These are phyloP conservation scores for Ctenomys sociabilis DNA, from an alignment of 2,113 vertebrate genomes.

Conservation along the genomic window DNA sequence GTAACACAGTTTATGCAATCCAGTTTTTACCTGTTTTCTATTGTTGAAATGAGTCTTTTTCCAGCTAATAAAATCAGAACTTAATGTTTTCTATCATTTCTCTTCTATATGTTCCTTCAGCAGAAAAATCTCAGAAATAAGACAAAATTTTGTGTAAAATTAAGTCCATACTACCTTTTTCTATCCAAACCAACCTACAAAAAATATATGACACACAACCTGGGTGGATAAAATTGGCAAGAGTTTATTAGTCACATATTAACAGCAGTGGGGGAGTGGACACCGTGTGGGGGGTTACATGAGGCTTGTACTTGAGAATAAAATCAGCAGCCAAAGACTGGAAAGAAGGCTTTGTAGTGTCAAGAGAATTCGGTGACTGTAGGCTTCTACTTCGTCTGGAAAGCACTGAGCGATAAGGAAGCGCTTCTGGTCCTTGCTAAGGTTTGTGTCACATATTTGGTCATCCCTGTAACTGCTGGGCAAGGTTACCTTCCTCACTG, in stretches of 20 bases:
- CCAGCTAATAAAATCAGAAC: neutral
- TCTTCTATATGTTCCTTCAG: neutral
- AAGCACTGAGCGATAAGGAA: neutral
- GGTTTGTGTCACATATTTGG: too few relatives aligned
- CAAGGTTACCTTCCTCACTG: too few relatives aligned
- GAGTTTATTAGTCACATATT: neutral
- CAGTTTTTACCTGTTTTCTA: conserved; percentile 24
- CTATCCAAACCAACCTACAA: neutral
- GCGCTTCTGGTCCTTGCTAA: neutral
- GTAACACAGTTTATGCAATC: neutral
- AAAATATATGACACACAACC: neutral
- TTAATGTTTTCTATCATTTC: conserved; percentile 45
- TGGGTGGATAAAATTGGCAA: neutral
- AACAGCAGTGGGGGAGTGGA: neutral
- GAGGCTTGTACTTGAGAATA: neutral
- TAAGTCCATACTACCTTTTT: neutral
- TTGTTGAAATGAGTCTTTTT: neutral
- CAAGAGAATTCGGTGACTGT: neutral
- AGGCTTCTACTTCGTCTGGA: neutral
- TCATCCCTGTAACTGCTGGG: too few relatives aligned
- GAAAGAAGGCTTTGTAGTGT: neutral
- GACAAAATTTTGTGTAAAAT: conserved; percentile 1
- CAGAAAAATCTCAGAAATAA: conserved; percentile 39
- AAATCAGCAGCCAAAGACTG: neutral
- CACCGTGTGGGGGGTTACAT: neutral